A percentile compares a stretch with the other conserved stretches of the same genome.
Evolutionary conservation across 2,888 invertebrate genomes (phyloP).

Genomic region (Celastrina argiolus): DNA sequence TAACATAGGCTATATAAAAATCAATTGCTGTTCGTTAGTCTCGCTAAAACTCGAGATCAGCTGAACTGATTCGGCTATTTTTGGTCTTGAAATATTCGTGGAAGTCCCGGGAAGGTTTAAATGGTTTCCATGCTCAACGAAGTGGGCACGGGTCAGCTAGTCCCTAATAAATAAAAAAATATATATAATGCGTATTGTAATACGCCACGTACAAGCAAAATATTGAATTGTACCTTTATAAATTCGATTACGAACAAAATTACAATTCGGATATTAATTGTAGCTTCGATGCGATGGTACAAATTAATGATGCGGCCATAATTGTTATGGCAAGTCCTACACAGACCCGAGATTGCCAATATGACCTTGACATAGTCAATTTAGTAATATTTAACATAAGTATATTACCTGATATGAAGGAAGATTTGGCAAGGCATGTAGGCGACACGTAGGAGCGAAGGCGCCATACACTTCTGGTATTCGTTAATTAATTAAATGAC

Average conservation of each 20-base stretch:
- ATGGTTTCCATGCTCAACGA: no score
- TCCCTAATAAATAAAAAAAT: no score
- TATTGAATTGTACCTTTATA: no score
- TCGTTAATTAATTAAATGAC: slow-evolving; percentile 9
- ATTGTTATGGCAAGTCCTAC: slow-evolving; percentile 5
- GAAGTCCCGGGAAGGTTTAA: no score
- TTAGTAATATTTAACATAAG: slow-evolving; percentile 6
- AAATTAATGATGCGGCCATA: neutral
- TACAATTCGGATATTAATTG: neutral
- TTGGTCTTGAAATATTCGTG: no score
- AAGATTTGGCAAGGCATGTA: slow-evolving; percentile 23
- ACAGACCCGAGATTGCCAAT: neutral
- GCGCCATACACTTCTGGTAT: slow-evolving; percentile 22
- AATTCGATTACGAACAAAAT: neutral
- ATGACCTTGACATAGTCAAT: slow-evolving; percentile 19
- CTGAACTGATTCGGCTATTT: no score
- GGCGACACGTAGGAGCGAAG: slow-evolving; percentile 25
- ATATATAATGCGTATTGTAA: no score
- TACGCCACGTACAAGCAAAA: no score
- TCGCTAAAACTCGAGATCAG: no score
- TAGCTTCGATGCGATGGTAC: neutral
- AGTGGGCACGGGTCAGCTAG: no score
- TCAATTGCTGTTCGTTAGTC: no score
- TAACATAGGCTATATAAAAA: no score
- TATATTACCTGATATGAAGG: slow-evolving; percentile 15